These are phyloP conservation scores for Teleopsis dalmanni DNA, from an alignment of 1,140 invertebrate species.

Conservation along the genomic window DNA sequence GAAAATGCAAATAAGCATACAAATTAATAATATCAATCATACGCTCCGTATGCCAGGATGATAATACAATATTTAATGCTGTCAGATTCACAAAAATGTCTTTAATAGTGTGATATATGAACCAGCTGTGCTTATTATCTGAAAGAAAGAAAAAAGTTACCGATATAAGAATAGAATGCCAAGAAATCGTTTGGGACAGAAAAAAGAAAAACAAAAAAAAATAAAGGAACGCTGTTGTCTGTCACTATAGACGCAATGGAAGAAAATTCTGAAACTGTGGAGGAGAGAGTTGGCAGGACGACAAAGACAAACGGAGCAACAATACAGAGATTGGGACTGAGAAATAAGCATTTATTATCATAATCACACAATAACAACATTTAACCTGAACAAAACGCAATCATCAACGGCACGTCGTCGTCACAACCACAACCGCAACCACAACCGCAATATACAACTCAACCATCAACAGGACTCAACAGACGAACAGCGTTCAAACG, in stretches of 20 bases:
- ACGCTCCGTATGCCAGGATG: too few relatives aligned
- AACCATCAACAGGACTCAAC: background rate
- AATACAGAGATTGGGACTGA: too few relatives aligned
- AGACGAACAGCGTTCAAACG: background rate
- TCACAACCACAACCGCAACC: background rate
- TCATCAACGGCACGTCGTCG: background rate
- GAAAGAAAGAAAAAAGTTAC: background rate
- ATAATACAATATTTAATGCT: too few relatives aligned
- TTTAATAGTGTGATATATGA: conserved; percentile 39
- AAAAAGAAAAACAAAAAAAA: background rate
- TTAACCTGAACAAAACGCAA: background rate
- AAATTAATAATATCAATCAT: too few relatives aligned
- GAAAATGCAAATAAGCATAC: too few relatives aligned
- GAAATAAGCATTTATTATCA: too few relatives aligned
- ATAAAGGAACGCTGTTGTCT: background rate
- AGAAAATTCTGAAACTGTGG: background rate
- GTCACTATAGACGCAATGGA: background rate
- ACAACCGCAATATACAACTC: background rate
- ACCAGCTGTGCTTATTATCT: conserved; percentile 41
- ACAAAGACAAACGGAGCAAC: background rate
- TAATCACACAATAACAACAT: too few relatives aligned
- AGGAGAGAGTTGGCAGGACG: background rate
- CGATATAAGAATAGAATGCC: background rate
- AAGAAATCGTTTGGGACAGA: background rate
- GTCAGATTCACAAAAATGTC: conserved; percentile 31